Evolutionary conservation across 2,113 vertebrate species (phyloP).

Genomic region (Nycticebus coucang): DNA sequence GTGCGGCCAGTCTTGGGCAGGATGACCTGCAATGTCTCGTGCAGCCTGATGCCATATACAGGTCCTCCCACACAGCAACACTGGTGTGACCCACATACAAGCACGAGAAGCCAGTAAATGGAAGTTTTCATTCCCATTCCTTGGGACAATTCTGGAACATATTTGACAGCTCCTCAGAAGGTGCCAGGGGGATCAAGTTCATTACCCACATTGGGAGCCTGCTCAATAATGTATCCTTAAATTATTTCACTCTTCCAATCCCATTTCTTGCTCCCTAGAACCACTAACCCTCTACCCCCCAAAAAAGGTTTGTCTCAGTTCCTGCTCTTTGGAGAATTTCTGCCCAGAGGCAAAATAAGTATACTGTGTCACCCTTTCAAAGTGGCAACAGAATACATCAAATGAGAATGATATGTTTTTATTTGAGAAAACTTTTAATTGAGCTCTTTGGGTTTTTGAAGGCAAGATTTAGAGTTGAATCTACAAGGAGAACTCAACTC

Average conservation of each 20-base stretch:
- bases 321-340: not conserved
- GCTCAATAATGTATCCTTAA: not conserved
- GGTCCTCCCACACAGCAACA: not conserved
- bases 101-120: not conserved
- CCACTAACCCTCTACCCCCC: not conserved
- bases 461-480: not conserved
- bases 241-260: not conserved
- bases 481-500: not conserved
- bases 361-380: not conserved
- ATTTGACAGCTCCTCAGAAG: not conserved
- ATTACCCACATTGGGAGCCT: not conserved
- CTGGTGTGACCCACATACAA: not conserved
- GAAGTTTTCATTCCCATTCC: not conserved
- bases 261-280: not conserved
- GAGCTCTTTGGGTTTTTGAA: not conserved
- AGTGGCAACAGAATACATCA: not conserved
- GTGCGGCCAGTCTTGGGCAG: not conserved
- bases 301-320: not conserved
- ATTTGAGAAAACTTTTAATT: not conserved
- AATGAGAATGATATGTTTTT: not conserved
- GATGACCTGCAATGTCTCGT: not conserved
- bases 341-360: not conserved
- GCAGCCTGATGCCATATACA: too few relatives aligned
- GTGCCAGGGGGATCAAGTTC: not conserved
- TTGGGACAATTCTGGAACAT: not conserved